Conservation (phyloP, 2,888 invertebrate species). For the Parascotia fuliginaria region DNA sequence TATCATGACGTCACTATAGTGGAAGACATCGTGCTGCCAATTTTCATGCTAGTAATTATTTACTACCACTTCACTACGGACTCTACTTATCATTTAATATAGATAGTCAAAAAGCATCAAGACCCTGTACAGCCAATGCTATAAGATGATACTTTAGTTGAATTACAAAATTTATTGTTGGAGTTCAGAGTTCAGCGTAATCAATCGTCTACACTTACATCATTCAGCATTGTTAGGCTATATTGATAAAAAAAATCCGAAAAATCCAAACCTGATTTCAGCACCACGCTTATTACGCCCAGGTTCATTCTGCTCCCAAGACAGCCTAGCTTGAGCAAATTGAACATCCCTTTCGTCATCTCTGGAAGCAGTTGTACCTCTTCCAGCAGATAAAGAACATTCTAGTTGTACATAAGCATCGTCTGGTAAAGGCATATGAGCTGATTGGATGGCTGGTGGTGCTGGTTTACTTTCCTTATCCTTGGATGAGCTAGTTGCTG, state of each 20-base stretch:
- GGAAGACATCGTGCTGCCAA: too few species aligned
- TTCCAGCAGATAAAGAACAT: constrained; percentile 56
- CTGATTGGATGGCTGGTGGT: neutral
- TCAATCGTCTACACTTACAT: too few species aligned
- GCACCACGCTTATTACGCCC: constrained; percentile 66
- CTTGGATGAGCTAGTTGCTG: constrained; percentile 53
- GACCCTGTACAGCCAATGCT: too few species aligned
- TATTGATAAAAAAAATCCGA: neutral
- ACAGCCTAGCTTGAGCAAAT: constrained; percentile 51
- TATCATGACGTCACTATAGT: too few species aligned
- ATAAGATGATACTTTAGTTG: too few species aligned
- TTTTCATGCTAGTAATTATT: too few species aligned
- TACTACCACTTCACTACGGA: too few species aligned
- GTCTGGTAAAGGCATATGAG: constrained; percentile 39
- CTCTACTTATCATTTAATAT: too few species aligned
- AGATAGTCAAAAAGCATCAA: too few species aligned
- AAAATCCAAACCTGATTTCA: constrained; percentile 54
- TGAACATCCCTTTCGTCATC: constrained; percentile 65
- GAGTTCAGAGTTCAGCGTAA: too few species aligned
- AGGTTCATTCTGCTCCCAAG: constrained; percentile 63
- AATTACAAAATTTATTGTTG: too few species aligned
- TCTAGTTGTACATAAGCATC: constrained; percentile 72
- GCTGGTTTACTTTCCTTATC: constrained; percentile 43
- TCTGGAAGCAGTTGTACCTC: constrained; percentile 55
- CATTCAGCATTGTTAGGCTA: too few species aligned